Evolutionary conservation across 2,113 vertebrate species (phyloP).

Genomic region (Rana temporaria): DNA sequence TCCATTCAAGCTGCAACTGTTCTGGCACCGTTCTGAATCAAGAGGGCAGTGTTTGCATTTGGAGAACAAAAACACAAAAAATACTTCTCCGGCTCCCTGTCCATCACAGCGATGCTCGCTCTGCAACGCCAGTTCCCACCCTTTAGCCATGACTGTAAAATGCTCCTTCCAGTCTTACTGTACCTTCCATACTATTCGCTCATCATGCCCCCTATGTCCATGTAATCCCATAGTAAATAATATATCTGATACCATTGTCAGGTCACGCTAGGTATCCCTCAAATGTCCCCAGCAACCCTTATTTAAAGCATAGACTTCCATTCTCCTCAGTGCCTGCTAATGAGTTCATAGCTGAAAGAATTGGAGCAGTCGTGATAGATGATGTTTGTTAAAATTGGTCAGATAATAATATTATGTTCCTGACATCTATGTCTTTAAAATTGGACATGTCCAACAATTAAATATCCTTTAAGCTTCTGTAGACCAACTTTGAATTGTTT

Average conservation of each 20-base stretch:
- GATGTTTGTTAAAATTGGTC: too few relatives aligned
- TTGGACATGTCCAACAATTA: too few relatives aligned
- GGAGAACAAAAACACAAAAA: slow-evolving; percentile 46
- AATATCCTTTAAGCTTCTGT: too few relatives aligned
- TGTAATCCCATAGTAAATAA: not conserved
- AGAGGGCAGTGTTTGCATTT: slow-evolving; percentile 57
- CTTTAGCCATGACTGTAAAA: slow-evolving; percentile 29
- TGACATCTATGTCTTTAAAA: too few relatives aligned
- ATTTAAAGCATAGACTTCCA: not conserved
- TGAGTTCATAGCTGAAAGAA: too few relatives aligned
- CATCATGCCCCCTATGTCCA: not conserved
- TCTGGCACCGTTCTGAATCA: slow-evolving; percentile 53
- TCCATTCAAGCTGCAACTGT: slow-evolving; percentile 44
- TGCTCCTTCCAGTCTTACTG: slow-evolving; percentile 10
- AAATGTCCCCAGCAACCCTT: not conserved
- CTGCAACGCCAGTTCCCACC: slow-evolving; percentile 34
- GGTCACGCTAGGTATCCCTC: not conserved
- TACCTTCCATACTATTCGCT: slow-evolving; percentile 8
- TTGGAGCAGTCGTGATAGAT: too few relatives aligned
- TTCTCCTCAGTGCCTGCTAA: too few relatives aligned
- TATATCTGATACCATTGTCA: not conserved
- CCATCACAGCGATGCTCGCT: slow-evolving; percentile 23
- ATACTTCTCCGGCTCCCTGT: slow-evolving; percentile 7
- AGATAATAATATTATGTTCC: too few relatives aligned
- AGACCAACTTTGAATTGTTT: too few relatives aligned